A percentile compares a stretch with the other conserved stretches of the same genome.
phyloP scores from a whole-genome alignment of 2,113 vertebrate genomes.

The Callipepla squamata region DNA sequence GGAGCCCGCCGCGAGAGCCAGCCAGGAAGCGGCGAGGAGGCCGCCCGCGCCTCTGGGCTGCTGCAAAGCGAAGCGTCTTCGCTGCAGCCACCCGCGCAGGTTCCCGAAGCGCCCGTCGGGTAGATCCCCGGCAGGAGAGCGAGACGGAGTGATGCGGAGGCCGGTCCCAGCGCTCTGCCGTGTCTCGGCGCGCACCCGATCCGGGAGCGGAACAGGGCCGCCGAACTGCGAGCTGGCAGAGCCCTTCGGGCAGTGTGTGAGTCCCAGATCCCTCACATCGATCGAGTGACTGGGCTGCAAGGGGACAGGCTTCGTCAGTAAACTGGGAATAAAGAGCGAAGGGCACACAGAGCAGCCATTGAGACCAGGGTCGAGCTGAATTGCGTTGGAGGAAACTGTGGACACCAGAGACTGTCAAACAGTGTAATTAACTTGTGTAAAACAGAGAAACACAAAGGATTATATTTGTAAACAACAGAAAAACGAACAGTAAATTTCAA shows the following conservation, averaged over 20 bases:
- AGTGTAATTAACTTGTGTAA: too few relatives aligned
- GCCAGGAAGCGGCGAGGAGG: too few relatives aligned
- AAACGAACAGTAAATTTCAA: not conserved
- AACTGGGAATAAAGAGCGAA: fast-evolving
- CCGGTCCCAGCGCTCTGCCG: not conserved
- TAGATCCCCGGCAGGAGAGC: not conserved
- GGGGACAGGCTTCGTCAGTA: not conserved
- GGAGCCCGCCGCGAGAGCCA: too few relatives aligned
- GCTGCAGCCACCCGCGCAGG: too few relatives aligned
- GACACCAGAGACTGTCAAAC: too few relatives aligned
- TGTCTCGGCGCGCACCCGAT: not conserved
- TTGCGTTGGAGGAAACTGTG: too few relatives aligned
- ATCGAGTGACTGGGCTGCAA: fast-evolving
- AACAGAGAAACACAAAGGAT: not conserved
- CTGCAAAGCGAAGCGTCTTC: not conserved
- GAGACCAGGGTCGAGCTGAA: fast-evolving
- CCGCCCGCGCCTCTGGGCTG: not conserved
- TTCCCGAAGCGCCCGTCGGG: fast-evolving
- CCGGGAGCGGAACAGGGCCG: not conserved
- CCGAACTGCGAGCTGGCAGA: too few relatives aligned
- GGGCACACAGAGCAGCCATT: fast-evolving
- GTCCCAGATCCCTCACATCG: too few relatives aligned
- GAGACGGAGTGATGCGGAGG: not conserved
- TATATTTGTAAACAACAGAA: not conserved
- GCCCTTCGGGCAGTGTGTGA: too few relatives aligned